A percentile compares a stretch with the other conserved stretches of the same genome.
phyloP scores from a whole-genome alignment of 2,113 vertebrate genomes.

The Apteryx mantelli region DNA sequence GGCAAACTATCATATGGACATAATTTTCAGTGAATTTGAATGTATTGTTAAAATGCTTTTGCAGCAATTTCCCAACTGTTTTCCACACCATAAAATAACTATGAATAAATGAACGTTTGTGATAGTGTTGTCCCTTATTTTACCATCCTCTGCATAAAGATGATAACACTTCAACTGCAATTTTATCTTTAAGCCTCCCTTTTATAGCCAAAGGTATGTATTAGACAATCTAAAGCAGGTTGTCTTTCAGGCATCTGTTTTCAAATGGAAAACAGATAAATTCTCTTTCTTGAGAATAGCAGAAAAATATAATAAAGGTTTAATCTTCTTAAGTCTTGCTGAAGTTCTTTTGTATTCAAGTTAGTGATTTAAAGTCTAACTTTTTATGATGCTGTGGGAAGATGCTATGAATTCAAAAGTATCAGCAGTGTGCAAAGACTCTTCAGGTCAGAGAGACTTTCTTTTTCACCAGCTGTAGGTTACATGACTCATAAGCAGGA shows the following conservation, averaged over 20 bases:
- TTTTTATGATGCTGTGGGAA: neutral
- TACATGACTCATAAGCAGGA: neutral
- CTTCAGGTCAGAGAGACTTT: neutral
- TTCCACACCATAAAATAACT: neutral
- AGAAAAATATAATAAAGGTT: neutral
- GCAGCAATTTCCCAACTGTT: neutral
- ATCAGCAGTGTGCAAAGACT: neutral
- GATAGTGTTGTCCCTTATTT: neutral
- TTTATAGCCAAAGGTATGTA: neutral
- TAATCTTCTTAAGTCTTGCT: neutral
- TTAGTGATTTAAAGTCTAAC: neutral
- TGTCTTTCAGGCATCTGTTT: neutral
- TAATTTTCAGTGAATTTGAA: neutral
- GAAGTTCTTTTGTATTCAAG: neutral
- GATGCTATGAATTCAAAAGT: neutral
- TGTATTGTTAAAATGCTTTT: neutral
- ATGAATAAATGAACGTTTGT: neutral
- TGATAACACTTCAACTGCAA: neutral
- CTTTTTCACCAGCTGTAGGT: neutral
- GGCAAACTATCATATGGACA: neutral
- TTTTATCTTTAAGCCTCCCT: neutral
- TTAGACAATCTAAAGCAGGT: neutral
- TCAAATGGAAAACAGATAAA: neutral
- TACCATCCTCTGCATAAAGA: neutral
- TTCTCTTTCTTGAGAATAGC: neutral